Evolutionary conservation across 2,888 invertebrate species (phyloP).

Genomic region (Apodemia hepburni): DNA sequence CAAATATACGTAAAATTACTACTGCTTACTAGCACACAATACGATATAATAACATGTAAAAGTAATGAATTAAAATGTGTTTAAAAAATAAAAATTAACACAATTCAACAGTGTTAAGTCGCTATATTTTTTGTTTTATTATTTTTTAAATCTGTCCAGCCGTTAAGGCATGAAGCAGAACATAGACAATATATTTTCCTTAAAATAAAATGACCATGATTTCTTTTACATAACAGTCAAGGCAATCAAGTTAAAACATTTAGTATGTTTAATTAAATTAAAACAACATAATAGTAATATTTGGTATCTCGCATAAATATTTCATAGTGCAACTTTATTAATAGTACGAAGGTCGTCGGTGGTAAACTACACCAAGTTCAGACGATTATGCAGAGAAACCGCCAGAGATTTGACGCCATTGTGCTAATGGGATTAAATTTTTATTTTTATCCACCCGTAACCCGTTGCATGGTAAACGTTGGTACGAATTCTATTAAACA

Average conservation of each 20-base stretch:
- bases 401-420: not conserved
- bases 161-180: no score
- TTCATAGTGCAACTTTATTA: not conserved
- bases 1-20: no score
- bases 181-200: no score
- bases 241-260: not conserved
- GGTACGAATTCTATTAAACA: no score
- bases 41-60: no score
- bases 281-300: slow-evolving; percentile 17
- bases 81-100: no score
- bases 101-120: no score
- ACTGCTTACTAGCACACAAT: no score
- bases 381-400: not conserved
- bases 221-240: not conserved
- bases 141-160: no score
- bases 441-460: not conserved
- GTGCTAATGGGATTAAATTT: not conserved
- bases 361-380: not conserved
- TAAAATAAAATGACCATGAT: slow-evolving; percentile 10
- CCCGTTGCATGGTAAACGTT: no score
- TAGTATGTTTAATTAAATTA: not conserved
- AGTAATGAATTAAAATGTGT: no score
- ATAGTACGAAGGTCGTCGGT: not conserved
- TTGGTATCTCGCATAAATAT: slow-evolving; percentile 14
- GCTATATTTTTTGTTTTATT: no score